Evolutionary conservation across 2,888 invertebrate species (phyloP), one percentile per base, ranked within the genome.

Genomic region (Altica lythri): DNA sequence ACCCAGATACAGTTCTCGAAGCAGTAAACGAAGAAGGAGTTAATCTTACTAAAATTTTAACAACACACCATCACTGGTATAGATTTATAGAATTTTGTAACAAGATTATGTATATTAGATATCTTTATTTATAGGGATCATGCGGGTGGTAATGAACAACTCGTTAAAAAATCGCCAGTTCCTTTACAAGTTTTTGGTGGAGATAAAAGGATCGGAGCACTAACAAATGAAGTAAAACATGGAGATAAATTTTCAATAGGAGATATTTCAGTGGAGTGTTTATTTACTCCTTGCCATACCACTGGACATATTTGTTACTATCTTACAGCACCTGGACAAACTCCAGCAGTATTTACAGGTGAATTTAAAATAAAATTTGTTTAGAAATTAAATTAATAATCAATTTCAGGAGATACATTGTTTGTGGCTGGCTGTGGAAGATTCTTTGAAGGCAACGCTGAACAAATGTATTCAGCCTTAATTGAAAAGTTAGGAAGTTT

Each of bases 51-150:
- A 88, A 89, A 68, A 84, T 96, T 14, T 77, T 98, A 38, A 97
- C 96, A 1, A 98, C 98, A 3, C 97, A 98, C 79, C 96, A 97
- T 79, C 97, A 98, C 72, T 95, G 94, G 95, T 92, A 82, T 4
- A 13, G 10, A 13, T 27, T 16, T 42, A 29, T 6, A 32, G 13
- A 5, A 13, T 18, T 14, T 17, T n/a, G 2, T 9, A 13, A 22
- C 5, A 5, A 14, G 1, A 10, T 17, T 12, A 30, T 9, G 4
- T 44, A 10, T 5, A 4, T 29, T 38, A 6, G 17, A 38, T 30
- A 27, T 10, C 27, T 34, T 18, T 13, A n/a, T 46, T 61, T 70
- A 54, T 68, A 90, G 89, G 89, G 95, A 95, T 74, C 94, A 95
- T 79, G 90, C 94, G 8, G 92, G 93, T 22, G 97, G 98, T n/a